Conservation (phyloP, 2,888 invertebrate species). For the Netelia fuscicornis region DNA sequence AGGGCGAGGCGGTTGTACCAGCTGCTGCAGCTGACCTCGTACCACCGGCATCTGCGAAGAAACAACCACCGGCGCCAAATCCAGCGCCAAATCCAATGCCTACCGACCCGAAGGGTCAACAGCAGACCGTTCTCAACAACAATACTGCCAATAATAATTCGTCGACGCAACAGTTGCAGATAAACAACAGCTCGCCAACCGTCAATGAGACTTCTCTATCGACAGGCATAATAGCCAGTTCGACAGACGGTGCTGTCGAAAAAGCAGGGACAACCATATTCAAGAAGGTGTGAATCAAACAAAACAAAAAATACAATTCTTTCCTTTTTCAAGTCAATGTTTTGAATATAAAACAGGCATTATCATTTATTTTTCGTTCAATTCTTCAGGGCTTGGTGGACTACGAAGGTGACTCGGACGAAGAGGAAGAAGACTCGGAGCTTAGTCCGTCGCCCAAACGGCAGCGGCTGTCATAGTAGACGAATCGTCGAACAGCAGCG, state of each 20-base stretch:
- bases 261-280: slow-evolving; percentile 85
- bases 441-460: slow-evolving; percentile 89
- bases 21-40: slow-evolving; percentile 84
- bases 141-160: slow-evolving; percentile 85
- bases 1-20: slow-evolving; percentile 88
- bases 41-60: slow-evolving; percentile 82
- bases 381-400: slow-evolving; percentile 94
- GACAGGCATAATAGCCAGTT: slow-evolving; percentile 79
- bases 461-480: slow-evolving; percentile 91
- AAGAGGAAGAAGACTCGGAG: slow-evolving; percentile 92
- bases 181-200: slow-evolving; percentile 80
- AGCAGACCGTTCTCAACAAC: slow-evolving; percentile 81
- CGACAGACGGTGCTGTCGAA: slow-evolving; percentile 82
- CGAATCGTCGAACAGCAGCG: slow-evolving; percentile 77
- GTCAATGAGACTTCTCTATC: slow-evolving; percentile 80
- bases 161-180: slow-evolving; percentile 81
- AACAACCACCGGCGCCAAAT: slow-evolving; percentile 80
- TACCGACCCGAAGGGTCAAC: slow-evolving; percentile 81
- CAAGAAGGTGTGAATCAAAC: slow-evolving; percentile 82
- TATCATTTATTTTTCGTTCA: neutral
- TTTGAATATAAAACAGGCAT: neutral
- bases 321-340: neutral
- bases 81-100: slow-evolving; percentile 78
- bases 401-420: slow-evolving; percentile 99
- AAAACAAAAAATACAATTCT: neutral